A percentile compares a stretch with the other conserved stretches of the same genome.
Evolutionary conservation across 1,140 invertebrate species (phyloP).

Genomic region (Aricia agestis): DNA sequence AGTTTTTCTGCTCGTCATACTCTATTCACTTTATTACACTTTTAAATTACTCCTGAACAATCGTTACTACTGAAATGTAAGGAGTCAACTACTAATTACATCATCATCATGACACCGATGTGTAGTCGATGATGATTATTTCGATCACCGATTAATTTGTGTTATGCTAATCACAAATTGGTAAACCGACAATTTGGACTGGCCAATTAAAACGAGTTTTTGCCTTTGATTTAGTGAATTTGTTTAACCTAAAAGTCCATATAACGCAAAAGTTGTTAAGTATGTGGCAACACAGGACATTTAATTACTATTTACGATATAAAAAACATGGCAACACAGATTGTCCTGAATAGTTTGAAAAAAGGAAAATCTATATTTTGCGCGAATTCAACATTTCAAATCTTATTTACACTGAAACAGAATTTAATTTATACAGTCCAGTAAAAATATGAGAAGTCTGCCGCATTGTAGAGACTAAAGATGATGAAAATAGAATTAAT

Average conservation of each 20-base stretch:
- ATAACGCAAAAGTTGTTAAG: background rate
- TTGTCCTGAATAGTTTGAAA: background rate
- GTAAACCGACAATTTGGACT: background rate
- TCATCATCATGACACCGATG: too few relatives aligned
- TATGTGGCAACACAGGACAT: background rate
- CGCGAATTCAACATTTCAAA: background rate
- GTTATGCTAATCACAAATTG: background rate
- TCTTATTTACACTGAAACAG: too few relatives aligned
- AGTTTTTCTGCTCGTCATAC: too few relatives aligned
- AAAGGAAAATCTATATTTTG: background rate
- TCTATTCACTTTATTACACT: too few relatives aligned
- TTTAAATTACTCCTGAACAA: too few relatives aligned
- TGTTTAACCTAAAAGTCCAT: conserved; percentile 3
- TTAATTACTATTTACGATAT: background rate
- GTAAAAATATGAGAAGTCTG: too few relatives aligned
- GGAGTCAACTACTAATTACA: too few relatives aligned
- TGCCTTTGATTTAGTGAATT: background rate
- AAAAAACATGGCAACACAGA: background rate
- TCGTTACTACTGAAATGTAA: too few relatives aligned
- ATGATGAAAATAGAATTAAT: too few relatives aligned
- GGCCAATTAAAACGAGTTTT: background rate
- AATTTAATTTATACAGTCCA: too few relatives aligned
- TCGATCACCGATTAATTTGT: background rate
- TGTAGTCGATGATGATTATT: background rate
- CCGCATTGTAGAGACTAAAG: too few relatives aligned